A percentile compares a stretch with the other conserved stretches of the same genome.
Evolutionary conservation across 2,888 invertebrate genomes (phyloP).

Genomic region (Tinea semifulvella): DNA sequence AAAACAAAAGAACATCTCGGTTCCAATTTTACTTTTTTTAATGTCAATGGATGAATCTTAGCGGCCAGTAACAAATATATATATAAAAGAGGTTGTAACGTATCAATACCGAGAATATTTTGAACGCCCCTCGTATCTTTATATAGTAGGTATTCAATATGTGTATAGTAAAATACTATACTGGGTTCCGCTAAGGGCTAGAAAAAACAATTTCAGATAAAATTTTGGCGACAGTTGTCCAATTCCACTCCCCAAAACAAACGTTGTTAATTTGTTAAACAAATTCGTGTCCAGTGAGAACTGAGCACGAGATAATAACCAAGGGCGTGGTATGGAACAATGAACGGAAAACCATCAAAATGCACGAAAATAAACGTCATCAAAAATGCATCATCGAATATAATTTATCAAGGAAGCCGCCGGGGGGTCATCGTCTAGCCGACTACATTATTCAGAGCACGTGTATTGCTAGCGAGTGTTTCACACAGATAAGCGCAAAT

Average conservation of each 20-base stretch:
- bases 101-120: no score
- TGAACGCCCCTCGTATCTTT: no score
- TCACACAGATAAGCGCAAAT: conserved; percentile 54
- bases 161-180: no score
- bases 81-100: no score
- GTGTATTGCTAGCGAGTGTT: conserved; percentile 52
- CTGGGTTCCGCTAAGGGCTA: no score
- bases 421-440: conserved; percentile 14
- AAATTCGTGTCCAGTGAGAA: neutral
- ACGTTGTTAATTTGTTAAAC: neutral
- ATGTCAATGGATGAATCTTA: no score
- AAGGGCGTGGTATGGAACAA: neutral
- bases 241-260: neutral
- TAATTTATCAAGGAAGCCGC: neutral
- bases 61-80: no score
- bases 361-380: conserved; percentile 1
- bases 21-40: no score
- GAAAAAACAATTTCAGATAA: no score
- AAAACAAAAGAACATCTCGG: no score
- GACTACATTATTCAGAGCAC: conserved; percentile 60
- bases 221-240: neutral
- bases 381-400: conserved; percentile 11
- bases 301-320: neutral
- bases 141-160: no score
- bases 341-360: conserved; percentile 1